Conservation (phyloP, 2,888 invertebrate genomes). For the Globia sparganii region DNA sequence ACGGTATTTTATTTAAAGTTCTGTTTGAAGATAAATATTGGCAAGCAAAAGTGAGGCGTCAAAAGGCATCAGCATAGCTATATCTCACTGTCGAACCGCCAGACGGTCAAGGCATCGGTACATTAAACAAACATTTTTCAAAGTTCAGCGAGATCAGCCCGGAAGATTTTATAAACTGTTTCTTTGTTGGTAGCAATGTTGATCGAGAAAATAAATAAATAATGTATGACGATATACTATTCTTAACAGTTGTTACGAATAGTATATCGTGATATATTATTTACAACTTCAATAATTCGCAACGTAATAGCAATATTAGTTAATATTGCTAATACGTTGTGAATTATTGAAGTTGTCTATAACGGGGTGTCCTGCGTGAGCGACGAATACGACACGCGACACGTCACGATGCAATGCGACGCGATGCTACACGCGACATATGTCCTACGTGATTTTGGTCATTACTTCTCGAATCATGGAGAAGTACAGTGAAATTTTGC, state of each 20-base stretch:
- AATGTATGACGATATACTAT: neutral
- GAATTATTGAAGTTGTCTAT: neutral
- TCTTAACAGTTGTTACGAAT: too few relatives aligned
- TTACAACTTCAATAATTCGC: too few relatives aligned
- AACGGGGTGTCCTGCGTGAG: too few relatives aligned
- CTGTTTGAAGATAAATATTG: conserved; percentile 56
- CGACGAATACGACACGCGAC: too few relatives aligned
- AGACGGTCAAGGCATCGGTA: conserved; percentile 63
- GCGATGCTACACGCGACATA: too few relatives aligned
- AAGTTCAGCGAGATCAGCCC: conserved; percentile 42
- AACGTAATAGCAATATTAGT: too few relatives aligned
- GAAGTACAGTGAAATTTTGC: too few relatives aligned
- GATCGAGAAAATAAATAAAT: neutral
- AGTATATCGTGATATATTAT: too few relatives aligned
- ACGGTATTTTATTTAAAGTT: conserved; percentile 58
- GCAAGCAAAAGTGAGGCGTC: conserved; percentile 65
- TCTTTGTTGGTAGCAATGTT: conserved; percentile 2
- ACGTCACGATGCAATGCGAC: too few relatives aligned
- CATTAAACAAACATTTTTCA: conserved; percentile 67
- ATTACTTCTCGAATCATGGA: too few relatives aligned
- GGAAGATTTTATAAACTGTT: conserved; percentile 38
- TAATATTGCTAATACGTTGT: too few relatives aligned
- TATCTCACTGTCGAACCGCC: conserved; percentile 66
- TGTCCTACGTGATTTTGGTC: too few relatives aligned
- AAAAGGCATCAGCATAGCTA: conserved; percentile 61